Conservation (phyloP, 2,888 invertebrate genomes). For the Mechanitis messenoides region DNA sequence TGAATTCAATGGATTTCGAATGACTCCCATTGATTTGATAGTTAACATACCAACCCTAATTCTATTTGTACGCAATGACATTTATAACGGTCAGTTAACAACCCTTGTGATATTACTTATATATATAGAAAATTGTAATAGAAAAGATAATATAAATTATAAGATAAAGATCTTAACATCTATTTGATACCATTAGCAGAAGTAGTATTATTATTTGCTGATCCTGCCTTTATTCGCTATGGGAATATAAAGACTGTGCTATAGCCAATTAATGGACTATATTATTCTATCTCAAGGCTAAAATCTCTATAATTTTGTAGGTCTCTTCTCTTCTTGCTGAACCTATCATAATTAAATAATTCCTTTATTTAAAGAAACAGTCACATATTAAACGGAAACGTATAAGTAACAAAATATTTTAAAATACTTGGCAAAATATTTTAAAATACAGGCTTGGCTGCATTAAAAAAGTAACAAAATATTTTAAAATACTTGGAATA, state of each 20-base stretch:
- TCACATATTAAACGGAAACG: no score
- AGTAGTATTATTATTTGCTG: constrained; percentile 16
- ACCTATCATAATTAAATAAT: not conserved
- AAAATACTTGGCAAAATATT: not conserved
- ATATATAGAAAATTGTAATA: not conserved
- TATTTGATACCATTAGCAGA: constrained; percentile 15
- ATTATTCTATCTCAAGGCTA: no score
- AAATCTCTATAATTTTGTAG: no score
- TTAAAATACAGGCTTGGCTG: not conserved
- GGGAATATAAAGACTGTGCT: not conserved
- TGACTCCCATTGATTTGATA: constrained; percentile 18
- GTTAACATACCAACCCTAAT: constrained; percentile 8
- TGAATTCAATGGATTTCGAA: constrained; percentile 6
- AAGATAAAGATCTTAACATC: not conserved
- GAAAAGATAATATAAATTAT: not conserved
- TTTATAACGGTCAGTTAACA: no score
- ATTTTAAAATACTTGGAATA: not conserved
- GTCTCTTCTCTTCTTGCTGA: not conserved
- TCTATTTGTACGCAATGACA: not conserved
- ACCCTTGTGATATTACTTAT: no score
- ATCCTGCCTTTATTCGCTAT: not conserved
- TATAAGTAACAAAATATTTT: not conserved
- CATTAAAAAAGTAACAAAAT: not conserved
- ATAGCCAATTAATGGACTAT: not conserved
- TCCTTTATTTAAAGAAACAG: no score